Conservation (phyloP, 2,113 vertebrate genomes). For the Nettapus auritus region DNA sequence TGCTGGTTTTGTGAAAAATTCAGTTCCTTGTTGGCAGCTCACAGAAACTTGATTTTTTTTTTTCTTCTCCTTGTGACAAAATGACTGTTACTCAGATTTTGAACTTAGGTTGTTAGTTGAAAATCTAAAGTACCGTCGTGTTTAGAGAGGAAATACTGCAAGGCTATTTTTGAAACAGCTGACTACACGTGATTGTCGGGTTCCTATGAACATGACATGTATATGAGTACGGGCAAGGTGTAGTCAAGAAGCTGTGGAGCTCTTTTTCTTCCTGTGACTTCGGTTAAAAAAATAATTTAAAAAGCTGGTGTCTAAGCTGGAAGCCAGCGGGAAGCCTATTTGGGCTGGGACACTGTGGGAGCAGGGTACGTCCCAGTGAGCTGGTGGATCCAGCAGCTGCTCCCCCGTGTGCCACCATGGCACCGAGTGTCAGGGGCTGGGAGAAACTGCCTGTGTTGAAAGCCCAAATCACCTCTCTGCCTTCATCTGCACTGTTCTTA, state of each 20-base stretch:
- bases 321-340: background rate
- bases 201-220: background rate
- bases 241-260: background rate
- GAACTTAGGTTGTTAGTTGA: background rate
- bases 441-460: background rate
- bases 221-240: background rate
- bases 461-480: background rate
- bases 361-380: background rate
- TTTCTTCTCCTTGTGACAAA: background rate
- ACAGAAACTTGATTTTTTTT: background rate
- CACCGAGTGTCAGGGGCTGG: rapidly evolving
- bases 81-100: background rate
- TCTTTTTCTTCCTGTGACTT: background rate
- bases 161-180: background rate
- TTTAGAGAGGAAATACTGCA: background rate
- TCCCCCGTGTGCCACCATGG: too few species aligned
- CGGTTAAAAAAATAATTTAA: background rate
- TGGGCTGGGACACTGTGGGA: background rate
- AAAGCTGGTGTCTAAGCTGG: background rate
- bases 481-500: background rate
- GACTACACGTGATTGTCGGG: background rate
- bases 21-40: rapidly evolving
- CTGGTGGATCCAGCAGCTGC: background rate
- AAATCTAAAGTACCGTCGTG: background rate
- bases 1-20: background rate